Conservation (phyloP, 2,888 invertebrate genomes). For the Allolobophora icterica region DNA sequence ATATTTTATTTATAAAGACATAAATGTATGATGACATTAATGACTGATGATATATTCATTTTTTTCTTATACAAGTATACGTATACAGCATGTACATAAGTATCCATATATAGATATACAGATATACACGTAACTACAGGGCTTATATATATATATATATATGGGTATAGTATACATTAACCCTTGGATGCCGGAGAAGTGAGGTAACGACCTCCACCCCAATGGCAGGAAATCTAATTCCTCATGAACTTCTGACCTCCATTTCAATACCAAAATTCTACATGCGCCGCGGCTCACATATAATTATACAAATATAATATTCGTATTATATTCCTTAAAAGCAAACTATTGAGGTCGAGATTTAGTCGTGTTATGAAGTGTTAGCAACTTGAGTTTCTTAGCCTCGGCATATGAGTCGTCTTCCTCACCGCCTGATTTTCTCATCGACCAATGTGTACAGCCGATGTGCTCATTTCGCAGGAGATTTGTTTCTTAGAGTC, state of each 20-base stretch:
- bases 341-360: neutral
- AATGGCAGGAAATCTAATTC: neutral
- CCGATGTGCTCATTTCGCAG: too few species aligned
- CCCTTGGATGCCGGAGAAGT: neutral
- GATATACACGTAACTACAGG: too few species aligned
- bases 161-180: neutral
- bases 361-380: neutral
- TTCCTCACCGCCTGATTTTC: too few species aligned
- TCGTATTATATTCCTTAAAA: neutral
- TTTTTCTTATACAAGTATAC: too few species aligned
- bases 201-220: neutral
- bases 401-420: neutral
- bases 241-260: neutral
- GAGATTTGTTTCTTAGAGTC: too few species aligned
- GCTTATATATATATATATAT: too few species aligned
- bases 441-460: too few species aligned
- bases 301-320: neutral
- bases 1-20: neutral
- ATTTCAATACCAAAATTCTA: constrained; percentile 10
- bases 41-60: neutral
- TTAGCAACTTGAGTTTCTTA: neutral
- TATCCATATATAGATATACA: neutral
- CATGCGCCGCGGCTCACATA: neutral
- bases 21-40: neutral
- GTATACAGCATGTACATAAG: too few species aligned